Percentiles rank a stretch among this genome's conserved stretches.
Conservation (phyloP, 2,888 invertebrate species). For the Caenorhabditis parvicauda region DNA sequence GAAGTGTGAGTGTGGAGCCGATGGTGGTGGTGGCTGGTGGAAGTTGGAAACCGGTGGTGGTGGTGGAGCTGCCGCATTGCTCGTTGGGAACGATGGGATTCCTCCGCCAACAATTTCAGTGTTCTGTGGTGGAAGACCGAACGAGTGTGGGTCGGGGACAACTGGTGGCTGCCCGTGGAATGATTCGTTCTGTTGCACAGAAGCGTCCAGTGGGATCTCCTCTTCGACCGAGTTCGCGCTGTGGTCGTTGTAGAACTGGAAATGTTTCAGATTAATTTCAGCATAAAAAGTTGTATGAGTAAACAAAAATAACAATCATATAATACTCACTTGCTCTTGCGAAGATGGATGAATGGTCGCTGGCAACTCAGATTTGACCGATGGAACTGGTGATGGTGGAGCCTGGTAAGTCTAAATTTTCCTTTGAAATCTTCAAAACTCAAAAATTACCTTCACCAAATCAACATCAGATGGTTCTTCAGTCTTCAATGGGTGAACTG, state of each 20-base stretch:
- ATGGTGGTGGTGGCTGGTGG: not conserved
- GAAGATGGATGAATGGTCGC: conserved; percentile 52
- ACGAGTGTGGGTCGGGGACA: not conserved
- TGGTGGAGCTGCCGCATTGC: conserved; percentile 29
- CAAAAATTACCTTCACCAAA: not conserved
- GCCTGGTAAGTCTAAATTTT: conserved; percentile 3
- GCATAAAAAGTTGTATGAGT: conserved; percentile 4
- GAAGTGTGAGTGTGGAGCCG: no score
- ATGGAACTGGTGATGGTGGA: conserved; percentile 38
- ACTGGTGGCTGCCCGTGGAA: not conserved
- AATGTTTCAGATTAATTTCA: no score
- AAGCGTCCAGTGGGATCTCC: conserved; percentile 23
- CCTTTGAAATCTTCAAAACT: not conserved
- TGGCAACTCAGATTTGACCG: conserved; percentile 35
- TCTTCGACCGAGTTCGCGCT: conserved; percentile 22
- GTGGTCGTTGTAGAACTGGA: conserved; percentile 7
- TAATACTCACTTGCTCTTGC: conserved; percentile 41
- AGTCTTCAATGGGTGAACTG: not conserved
- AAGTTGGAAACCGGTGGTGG: conserved; percentile 9
- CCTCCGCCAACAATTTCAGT: conserved; percentile 8
- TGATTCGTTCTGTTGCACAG: not conserved
- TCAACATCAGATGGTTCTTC: no score
- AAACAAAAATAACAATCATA: not conserved
- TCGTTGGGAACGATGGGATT: conserved; percentile 42
- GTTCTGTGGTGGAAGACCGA: not conserved